Evolutionary conservation across 2,113 vertebrate species (phyloP), one percentile per base, ranked within the genome.

Genomic region (Heterotilapia buettikoferi): DNA sequence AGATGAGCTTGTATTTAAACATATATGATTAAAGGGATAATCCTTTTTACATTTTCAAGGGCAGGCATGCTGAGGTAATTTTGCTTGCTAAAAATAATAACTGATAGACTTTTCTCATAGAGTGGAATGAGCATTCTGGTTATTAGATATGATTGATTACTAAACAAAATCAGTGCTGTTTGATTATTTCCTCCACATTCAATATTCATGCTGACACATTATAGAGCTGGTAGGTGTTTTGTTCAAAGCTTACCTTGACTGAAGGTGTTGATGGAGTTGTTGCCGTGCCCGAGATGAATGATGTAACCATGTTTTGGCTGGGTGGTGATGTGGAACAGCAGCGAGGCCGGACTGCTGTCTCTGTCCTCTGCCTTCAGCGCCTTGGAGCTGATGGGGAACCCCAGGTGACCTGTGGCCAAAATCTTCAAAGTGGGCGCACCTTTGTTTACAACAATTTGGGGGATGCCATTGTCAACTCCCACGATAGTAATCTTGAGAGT

Each of bases 391-490:
- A 99, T 96, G 66, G 95, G 94, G 94, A 97, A 98, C 1, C 98
- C 98, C 0, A 97, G 93, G 76, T 97, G 97, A 47, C 98, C 98
- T 0, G 96, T 98, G 56, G 96, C 53, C 91, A 99, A 87, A 53
- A 94, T 85, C 84, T 97, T 98, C 52, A 99, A 97, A 5, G 97
- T 96, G 14, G 97, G 94, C 29, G 95, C 97, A 9, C 98, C 98
- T 89, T 97, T 98, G 84, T 99, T 99, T 80, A 98, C 95, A 61
- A 96, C 91, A 7, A 99, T 92, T 90, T 98, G 98, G 9, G 98
- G 98, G 4, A 96, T 61, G 1, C 96, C 97, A 5, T 98, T 97
- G 88, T 99, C 97, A 2, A 97, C 91, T 2, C 97, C 93, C 66
- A 97, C 91, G n/a, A 99, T 92, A 57, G 83, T 94, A 92, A 99